Conservation (phyloP, 2,797 vertebrate species). For the Tangara arthus region DNA sequence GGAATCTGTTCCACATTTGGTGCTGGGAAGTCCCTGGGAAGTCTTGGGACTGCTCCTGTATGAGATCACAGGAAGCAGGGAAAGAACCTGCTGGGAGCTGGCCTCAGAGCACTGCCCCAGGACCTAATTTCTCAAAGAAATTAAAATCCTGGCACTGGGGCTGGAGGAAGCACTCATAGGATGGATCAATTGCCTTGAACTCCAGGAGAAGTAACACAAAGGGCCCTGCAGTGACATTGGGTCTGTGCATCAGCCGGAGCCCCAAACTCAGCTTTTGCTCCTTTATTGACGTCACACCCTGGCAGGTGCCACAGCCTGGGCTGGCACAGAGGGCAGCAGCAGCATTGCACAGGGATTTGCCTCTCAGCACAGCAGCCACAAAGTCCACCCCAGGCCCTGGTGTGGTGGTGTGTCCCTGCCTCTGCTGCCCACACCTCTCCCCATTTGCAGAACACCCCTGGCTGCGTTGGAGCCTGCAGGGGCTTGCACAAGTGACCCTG, state of each 20-base stretch:
- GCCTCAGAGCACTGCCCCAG: background rate
- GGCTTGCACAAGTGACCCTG: conserved; percentile 48
- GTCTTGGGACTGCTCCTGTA: background rate
- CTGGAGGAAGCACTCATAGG: background rate
- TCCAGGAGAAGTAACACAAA: background rate
- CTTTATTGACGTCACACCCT: background rate
- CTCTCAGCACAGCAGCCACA: background rate
- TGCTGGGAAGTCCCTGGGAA: background rate
- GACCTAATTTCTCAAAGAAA: background rate
- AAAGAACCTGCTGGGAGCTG: background rate
- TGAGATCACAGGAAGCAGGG: background rate
- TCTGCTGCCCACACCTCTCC: background rate
- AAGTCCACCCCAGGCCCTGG: background rate
- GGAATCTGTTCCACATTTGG: background rate
- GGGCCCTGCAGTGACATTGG: background rate
- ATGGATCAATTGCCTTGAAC: background rate
- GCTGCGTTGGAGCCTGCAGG: background rate
- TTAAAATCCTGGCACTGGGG: background rate
- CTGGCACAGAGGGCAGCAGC: background rate
- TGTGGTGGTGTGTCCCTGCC: background rate
- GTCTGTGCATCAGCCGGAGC: background rate
- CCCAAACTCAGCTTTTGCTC: background rate
- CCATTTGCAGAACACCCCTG: background rate
- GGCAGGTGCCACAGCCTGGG: background rate
- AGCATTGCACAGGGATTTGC: background rate